phyloP scores from a whole-genome alignment of 2,888 invertebrate species.

The Myathropa florea region DNA sequence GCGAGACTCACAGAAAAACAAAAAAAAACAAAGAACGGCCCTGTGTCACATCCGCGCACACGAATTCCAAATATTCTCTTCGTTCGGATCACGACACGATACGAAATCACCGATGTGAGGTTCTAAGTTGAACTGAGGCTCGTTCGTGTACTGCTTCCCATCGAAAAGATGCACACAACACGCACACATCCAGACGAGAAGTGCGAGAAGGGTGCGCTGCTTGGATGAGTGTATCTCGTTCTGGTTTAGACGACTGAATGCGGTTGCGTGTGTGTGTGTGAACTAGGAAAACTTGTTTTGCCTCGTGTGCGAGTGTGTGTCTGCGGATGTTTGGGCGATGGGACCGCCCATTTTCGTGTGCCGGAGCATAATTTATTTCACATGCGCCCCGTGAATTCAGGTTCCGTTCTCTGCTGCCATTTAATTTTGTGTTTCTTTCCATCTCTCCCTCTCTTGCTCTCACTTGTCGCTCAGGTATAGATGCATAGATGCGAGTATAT shows the following conservation, averaged over 20 bases:
- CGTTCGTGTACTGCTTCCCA: conserved; percentile 2
- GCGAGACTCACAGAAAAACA: conserved; percentile 3
- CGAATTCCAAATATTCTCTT: conserved; percentile 30
- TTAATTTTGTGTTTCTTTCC: not conserved
- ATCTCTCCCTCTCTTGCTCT: not conserved
- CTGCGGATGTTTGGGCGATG: conserved; percentile 12
- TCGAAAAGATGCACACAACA: conserved; percentile 36
- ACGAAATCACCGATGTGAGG: conserved; percentile 61
- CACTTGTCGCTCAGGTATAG: conserved; percentile 31
- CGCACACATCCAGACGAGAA: not conserved
- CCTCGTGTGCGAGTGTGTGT: not conserved
- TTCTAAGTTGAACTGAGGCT: conserved; percentile 66
- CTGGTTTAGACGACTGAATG: not conserved
- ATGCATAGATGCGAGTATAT: conserved; percentile 32
- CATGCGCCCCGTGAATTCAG: conserved; percentile 58
- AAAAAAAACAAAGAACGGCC: not conserved
- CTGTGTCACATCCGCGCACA: conserved; percentile 26
- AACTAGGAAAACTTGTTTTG: conserved; percentile 63
- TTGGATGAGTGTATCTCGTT: conserved; percentile 14
- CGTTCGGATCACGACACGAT: not conserved
- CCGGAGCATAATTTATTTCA: conserved; percentile 53
- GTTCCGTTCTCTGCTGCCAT: not conserved
- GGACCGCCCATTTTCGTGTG: conserved; percentile 44
- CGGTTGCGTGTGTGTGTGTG: not conserved
- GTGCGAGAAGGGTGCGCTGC: conserved; percentile 27